Base-by-base conservation (phyloP, 2,888 invertebrate genomes). In the Leucophora obtusa region DNA sequence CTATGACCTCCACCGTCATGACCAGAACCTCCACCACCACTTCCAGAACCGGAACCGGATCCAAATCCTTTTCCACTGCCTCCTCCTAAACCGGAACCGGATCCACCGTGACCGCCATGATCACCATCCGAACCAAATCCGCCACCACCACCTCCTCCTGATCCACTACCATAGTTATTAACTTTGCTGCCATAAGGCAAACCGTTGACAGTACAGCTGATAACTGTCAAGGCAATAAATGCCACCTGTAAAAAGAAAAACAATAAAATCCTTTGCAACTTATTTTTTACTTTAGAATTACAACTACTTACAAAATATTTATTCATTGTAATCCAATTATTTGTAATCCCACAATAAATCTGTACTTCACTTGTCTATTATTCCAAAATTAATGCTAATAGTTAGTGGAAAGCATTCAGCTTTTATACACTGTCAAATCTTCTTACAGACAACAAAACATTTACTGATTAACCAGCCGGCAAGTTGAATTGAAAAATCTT, bases 121-220 rank as follows among this genome's bases (percentile, higher is more conserved):
- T 53, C 63, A 17, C 14, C 14, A 3, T 51, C 63, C 6, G n/a
- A 9, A 51, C 63, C 28, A 1, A 33, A 17, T 10, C 63, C 65
- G 8, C 65, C 65, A 10, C 43, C 50, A 11, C 58, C 35, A 35
- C 58, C 35, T 14, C 54, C 54, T n/a, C 54, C 54, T 10, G 50
- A 72, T 11, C 80, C 80, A 10, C 76, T 72, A 0, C 74, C 74
- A 72, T 72, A 72, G 8, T 53, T 58, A 1, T 11, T 58, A 38
- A 69, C 68, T 65, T 76, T 76, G 17, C 63, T 24, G 1, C 80
- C 76, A 76, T 80, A 80, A 24, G 80, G 80, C 47, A 80, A 0
- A 28, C 80, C 72, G 60, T 24, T 69, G 47, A 80, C 80, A 38
- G 54, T 43, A n/a, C 76, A 76, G 24, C 18, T 59, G 38, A 76